Conservation (phyloP, 2,797 vertebrate genomes). For the Sebastolobus alascanus region DNA sequence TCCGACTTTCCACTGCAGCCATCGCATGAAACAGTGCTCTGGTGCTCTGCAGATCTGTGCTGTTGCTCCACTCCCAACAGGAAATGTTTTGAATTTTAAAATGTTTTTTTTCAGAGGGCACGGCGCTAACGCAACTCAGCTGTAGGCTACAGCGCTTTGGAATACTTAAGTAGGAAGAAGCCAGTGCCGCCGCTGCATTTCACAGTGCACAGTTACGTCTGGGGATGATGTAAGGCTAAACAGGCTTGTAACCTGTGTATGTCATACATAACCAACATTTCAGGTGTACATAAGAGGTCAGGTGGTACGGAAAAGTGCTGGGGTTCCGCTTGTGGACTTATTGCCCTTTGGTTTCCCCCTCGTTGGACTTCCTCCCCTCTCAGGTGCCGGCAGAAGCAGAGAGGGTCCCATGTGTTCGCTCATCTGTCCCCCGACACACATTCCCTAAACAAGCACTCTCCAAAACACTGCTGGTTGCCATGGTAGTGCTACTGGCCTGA, state of each 20-base stretch:
- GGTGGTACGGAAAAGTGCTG: slow-evolving; percentile 3
- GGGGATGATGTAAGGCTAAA: not conserved
- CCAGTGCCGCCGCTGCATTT: not conserved
- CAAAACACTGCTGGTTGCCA: slow-evolving; percentile 80
- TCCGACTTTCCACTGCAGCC: not conserved
- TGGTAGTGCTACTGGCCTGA: slow-evolving; percentile 67
- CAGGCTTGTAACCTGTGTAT: not conserved
- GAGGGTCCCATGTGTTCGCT: slow-evolving; percentile 61
- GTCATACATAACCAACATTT: slow-evolving; percentile 8
- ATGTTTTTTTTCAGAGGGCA: slow-evolving; percentile 6
- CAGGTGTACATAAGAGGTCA: slow-evolving; percentile 30
- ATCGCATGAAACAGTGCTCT: not conserved
- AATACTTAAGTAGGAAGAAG: slow-evolving; percentile 4
- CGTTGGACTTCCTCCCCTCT: slow-evolving; percentile 14
- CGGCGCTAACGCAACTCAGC: slow-evolving; percentile 20
- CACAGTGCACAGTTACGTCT: not conserved
- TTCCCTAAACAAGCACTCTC: slow-evolving; percentile 77
- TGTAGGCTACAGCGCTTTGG: slow-evolving; percentile 9
- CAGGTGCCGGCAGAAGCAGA: slow-evolving; percentile 55
- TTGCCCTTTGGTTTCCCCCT: slow-evolving; percentile 31
- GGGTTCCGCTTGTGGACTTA: slow-evolving; percentile 17
- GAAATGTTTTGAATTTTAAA: slow-evolving; percentile 38
- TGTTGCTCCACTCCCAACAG: slow-evolving; percentile 19
- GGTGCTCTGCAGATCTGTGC: not conserved
- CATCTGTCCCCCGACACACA: slow-evolving; percentile 74